Conservation (phyloP, 2,113 vertebrate species). For the Scortum barcoo region DNA sequence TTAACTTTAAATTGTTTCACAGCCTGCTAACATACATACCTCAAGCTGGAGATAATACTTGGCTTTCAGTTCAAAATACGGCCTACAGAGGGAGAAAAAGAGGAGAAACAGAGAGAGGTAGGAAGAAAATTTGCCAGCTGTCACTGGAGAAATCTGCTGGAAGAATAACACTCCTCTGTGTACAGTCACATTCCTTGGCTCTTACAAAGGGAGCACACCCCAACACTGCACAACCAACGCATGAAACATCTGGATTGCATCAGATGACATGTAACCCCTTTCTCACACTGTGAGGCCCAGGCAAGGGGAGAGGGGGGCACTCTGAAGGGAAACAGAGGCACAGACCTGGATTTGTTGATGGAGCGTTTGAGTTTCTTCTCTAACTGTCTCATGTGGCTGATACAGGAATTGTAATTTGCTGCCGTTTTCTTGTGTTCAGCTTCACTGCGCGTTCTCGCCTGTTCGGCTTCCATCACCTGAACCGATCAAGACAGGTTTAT, state of each 20-base stretch:
- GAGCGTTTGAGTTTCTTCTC: conserved; percentile 97
- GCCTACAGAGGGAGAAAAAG: conserved; percentile 84
- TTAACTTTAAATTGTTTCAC: background rate
- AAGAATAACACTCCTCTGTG: conserved; percentile 68
- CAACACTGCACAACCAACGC: conserved; percentile 35
- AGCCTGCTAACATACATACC: conserved; percentile 80
- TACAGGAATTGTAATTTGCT: conserved; percentile 91
- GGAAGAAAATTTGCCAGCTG: conserved; percentile 7
- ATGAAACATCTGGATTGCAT: conserved; percentile 80
- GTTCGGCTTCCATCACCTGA: conserved; percentile 97
- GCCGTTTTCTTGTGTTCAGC: conserved; percentile 93
- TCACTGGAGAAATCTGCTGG: conserved; percentile 52
- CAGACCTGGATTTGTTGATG: conserved; percentile 96
- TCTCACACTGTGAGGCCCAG: conserved; percentile 31
- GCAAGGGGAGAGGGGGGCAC: background rate
- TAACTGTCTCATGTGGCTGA: conserved; percentile 93
- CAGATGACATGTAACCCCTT: conserved; percentile 54
- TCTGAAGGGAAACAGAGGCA: conserved; percentile 1
- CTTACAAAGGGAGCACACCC: conserved; percentile 63
- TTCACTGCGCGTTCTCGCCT: conserved; percentile 91
- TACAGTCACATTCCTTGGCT: conserved; percentile 77
- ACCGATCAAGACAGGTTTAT: conserved; percentile 3
- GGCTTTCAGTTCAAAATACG: conserved; percentile 97
- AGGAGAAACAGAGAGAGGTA: conserved; percentile 37
- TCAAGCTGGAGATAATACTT: conserved; percentile 97